Evolutionary conservation across 2,113 vertebrate genomes (phyloP).

Genomic region (Ginglymostoma cirratum): DNA sequence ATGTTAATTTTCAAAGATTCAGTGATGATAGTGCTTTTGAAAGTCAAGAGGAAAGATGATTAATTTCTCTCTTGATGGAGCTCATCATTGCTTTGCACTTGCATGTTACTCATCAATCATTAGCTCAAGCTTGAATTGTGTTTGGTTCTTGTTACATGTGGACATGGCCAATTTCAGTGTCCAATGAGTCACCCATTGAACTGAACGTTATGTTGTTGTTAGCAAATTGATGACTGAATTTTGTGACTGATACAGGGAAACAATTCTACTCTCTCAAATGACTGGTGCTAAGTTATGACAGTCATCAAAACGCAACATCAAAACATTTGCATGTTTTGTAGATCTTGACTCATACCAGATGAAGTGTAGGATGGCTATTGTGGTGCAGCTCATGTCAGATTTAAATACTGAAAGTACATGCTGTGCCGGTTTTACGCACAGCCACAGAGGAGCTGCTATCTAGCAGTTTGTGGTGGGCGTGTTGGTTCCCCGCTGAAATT

Average conservation of each 20-base stretch:
- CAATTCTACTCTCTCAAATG: background rate
- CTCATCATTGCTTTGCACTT: too few species aligned
- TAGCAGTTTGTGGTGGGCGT: background rate
- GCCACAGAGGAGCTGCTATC: background rate
- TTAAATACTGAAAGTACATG: background rate
- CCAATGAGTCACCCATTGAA: too few species aligned
- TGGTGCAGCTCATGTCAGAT: background rate
- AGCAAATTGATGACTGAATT: background rate
- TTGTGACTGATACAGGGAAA: background rate
- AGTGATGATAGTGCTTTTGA: too few species aligned
- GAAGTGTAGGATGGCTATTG: background rate
- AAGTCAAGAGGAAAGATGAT: too few species aligned
- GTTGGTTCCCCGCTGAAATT: background rate
- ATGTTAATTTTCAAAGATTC: too few species aligned
- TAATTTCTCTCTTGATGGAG: too few species aligned
- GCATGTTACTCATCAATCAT: too few species aligned
- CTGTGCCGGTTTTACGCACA: background rate
- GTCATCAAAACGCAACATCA: background rate
- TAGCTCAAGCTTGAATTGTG: too few species aligned
- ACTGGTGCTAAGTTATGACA: background rate
- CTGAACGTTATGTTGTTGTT: too few species aligned
- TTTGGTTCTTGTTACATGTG: too few species aligned
- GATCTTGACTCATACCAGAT: background rate
- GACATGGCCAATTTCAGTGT: too few species aligned
- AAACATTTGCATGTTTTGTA: background rate